Evolutionary conservation across 1,140 invertebrate species (phyloP).

Genomic region (Drosophila sulfurigaster): DNA sequence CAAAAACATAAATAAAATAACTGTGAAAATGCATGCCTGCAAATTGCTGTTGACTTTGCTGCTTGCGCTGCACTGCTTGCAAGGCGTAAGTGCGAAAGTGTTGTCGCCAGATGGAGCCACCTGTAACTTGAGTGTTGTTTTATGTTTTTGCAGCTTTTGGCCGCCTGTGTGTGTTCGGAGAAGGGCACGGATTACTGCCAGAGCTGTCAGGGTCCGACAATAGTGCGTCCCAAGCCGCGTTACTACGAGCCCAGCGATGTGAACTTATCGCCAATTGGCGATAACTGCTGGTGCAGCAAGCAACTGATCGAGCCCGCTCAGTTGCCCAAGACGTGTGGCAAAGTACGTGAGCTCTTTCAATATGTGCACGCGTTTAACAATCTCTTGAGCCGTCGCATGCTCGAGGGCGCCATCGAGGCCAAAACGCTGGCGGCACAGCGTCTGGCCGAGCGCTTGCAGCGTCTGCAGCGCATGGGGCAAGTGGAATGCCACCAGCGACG

Average conservation of each 20-base stretch:
- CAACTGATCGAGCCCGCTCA: conserved; percentile 76
- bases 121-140: not conserved
- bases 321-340: conserved; percentile 75
- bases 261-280: conserved; percentile 74
- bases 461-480: conserved; percentile 67
- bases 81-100: conserved; percentile 36
- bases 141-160: conserved; percentile 46
- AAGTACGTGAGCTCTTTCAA: conserved; percentile 82
- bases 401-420: conserved; percentile 73
- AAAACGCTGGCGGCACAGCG: conserved; percentile 73
- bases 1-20: conserved; percentile 10
- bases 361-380: conserved; percentile 75
- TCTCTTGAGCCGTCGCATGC: conserved; percentile 70
- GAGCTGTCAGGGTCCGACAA: conserved; percentile 58
- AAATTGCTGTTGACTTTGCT: conserved; percentile 58
- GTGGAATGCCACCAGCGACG: conserved; percentile 64
- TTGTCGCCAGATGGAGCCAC: not conserved
- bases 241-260: conserved; percentile 58
- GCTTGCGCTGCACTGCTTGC: conserved; percentile 53
- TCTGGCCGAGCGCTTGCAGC: conserved; percentile 59
- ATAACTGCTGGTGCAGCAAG: conserved; percentile 80
- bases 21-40: conserved; percentile 41
- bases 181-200: conserved; percentile 80
- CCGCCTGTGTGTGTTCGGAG: conserved; percentile 79
- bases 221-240: conserved; percentile 67